Evolutionary conservation across 2,797 vertebrate species (phyloP).

Genomic region (Melanotaenia parkinsoni): DNA sequence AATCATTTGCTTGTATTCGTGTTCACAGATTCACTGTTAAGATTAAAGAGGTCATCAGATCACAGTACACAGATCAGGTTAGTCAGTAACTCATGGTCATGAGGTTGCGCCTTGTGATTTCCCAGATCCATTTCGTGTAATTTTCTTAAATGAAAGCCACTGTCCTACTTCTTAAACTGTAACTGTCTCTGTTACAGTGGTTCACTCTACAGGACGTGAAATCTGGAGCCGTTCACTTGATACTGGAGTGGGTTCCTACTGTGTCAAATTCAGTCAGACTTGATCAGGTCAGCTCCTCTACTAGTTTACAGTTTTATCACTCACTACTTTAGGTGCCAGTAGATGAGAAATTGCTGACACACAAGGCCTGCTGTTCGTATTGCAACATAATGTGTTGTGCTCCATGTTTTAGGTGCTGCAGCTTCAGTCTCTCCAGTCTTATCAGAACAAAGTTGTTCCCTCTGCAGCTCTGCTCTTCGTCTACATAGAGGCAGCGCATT

Average conservation of each 20-base stretch:
- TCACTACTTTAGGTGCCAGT: not conserved
- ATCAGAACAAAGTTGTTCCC: constrained; percentile 85
- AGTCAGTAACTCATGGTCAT: constrained; percentile 31
- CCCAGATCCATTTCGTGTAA: not conserved
- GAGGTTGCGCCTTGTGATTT: constrained; percentile 1
- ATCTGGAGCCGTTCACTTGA: constrained; percentile 88
- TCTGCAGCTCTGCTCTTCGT: constrained; percentile 87
- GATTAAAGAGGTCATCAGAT: constrained; percentile 83
- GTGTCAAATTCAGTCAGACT: constrained; percentile 75
- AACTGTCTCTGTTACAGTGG: constrained; percentile 82
- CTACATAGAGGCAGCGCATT: constrained; percentile 85
- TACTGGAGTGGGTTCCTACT: constrained; percentile 87
- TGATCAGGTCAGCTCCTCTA: constrained; percentile 81
- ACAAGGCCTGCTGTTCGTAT: not conserved
- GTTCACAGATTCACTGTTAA: constrained; percentile 85
- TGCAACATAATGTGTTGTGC: constrained; percentile 10
- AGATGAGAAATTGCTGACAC: constrained; percentile 18
- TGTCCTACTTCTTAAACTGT: constrained; percentile 13
- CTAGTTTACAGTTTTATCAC: not conserved
- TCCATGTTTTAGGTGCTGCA: constrained; percentile 82
- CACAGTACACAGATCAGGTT: constrained; percentile 88
- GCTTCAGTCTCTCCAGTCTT: constrained; percentile 86
- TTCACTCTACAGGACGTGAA: constrained; percentile 89
- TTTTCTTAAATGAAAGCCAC: not conserved
- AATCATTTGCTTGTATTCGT: constrained; percentile 14